phyloP scores from a whole-genome alignment of 1,140 invertebrate genomes.

The Brachystomella parvula region DNA sequence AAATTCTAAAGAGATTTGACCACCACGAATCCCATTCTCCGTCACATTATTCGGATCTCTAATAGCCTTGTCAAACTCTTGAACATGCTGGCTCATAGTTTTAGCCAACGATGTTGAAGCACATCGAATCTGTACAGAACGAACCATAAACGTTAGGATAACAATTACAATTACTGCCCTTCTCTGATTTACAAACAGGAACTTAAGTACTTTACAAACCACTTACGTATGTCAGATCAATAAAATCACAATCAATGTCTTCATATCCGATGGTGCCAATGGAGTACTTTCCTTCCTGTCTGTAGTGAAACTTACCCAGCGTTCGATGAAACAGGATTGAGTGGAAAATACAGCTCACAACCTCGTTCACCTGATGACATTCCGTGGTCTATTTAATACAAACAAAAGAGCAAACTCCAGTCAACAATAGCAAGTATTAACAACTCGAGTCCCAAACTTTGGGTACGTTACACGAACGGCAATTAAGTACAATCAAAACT shows the following conservation, averaged over 20 bases:
- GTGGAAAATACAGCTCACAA: conserved; percentile 87
- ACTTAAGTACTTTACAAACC: conserved; percentile 8
- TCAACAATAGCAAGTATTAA: conserved; percentile 14
- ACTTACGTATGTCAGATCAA: conserved; percentile 88
- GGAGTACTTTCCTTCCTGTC: conserved; percentile 85
- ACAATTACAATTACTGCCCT: too few species aligned
- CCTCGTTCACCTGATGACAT: conserved; percentile 88
- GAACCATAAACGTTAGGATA: too few species aligned
- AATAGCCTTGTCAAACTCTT: conserved; percentile 74
- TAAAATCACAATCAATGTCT: conserved; percentile 94
- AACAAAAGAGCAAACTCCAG: conserved; percentile 17
- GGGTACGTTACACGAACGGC: neutral
- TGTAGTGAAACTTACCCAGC: conserved; percentile 90
- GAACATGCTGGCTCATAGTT: conserved; percentile 69
- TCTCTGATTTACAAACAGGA: neutral
- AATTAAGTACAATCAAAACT: conserved; percentile 38
- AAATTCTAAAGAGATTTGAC: conserved; percentile 90
- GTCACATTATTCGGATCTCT: conserved; percentile 47
- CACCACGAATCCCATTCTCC: conserved; percentile 56
- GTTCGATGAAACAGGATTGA: conserved; percentile 89
- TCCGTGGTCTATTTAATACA: conserved; percentile 64
- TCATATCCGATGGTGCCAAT: conserved; percentile 89
- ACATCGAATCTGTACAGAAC: conserved; percentile 60
- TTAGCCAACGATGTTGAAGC: conserved; percentile 68
- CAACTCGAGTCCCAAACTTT: neutral